These are phyloP conservation scores for Anser cygnoides DNA, from an alignment of 2,113 vertebrate species.

Conservation along the genomic window DNA sequence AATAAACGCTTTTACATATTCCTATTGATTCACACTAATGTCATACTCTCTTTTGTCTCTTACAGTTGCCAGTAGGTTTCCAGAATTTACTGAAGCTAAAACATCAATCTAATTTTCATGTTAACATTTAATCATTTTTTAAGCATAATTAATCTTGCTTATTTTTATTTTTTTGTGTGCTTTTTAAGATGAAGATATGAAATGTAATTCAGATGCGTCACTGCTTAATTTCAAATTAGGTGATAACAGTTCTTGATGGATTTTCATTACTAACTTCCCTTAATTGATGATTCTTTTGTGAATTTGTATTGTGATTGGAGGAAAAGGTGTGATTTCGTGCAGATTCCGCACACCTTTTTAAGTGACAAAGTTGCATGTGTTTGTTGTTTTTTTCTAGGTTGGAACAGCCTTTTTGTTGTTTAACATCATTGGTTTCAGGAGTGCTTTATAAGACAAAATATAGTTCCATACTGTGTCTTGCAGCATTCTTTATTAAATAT, in stretches of 20 bases:
- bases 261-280: neutral
- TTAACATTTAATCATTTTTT: neutral
- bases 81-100: neutral
- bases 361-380: neutral
- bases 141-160: neutral
- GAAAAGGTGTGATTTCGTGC: neutral
- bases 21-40: neutral
- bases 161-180: neutral
- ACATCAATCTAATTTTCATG: neutral
- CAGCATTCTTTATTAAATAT: conserved; percentile 23
- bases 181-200: neutral
- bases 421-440: neutral
- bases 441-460: neutral
- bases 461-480: neutral
- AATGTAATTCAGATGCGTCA: neutral
- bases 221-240: neutral
- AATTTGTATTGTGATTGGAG: neutral
- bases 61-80: neutral
- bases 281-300: neutral
- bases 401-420: neutral
- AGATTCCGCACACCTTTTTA: neutral
- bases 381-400: neutral
- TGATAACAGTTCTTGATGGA: neutral
- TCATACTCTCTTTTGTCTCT: neutral
- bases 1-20: neutral